phyloP scores from a whole-genome alignment of 2,888 invertebrate genomes.

The Eudasyphora cyanicolor region DNA sequence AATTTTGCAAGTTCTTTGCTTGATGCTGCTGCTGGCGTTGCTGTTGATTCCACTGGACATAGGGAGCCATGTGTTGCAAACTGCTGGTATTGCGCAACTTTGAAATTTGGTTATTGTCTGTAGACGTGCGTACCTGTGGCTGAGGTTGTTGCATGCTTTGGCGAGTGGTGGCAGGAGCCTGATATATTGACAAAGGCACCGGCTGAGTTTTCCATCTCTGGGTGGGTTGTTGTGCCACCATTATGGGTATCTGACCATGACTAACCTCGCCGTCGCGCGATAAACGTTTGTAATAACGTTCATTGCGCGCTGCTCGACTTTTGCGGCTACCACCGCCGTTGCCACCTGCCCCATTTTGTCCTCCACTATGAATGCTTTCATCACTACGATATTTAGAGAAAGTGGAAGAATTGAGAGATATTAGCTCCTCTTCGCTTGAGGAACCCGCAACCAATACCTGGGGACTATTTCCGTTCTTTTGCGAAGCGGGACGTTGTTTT shows the following conservation, averaged over 20 bases:
- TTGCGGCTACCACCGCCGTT: slow-evolving; percentile 83
- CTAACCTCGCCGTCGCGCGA: slow-evolving; percentile 85
- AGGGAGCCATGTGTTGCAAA: slow-evolving; percentile 71
- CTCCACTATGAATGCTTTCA: slow-evolving; percentile 84
- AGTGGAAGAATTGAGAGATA: slow-evolving; percentile 86
- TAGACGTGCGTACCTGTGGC: slow-evolving; percentile 31
- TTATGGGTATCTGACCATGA: slow-evolving; percentile 74
- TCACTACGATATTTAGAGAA: slow-evolving; percentile 86
- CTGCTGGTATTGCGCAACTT: slow-evolving; percentile 72
- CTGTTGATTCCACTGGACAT: slow-evolving; percentile 74
- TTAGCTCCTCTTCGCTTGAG: slow-evolving; percentile 79
- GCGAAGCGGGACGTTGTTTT: slow-evolving; percentile 49
- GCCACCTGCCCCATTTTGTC: slow-evolving; percentile 80
- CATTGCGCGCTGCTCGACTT: slow-evolving; percentile 88
- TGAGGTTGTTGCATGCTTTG: slow-evolving; percentile 55
- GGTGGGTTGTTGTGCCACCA: slow-evolving; percentile 79
- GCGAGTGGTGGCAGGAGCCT: slow-evolving; percentile 63
- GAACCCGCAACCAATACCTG: slow-evolving; percentile 65
- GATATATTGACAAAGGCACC: slow-evolving; percentile 79
- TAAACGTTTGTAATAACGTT: slow-evolving; percentile 88
- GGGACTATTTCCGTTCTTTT: slow-evolving; percentile 71
- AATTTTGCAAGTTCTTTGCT: slow-evolving; percentile 73
- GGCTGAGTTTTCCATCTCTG: slow-evolving; percentile 80
- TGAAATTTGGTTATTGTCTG: slow-evolving; percentile 48
- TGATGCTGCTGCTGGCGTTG: slow-evolving; percentile 66